A percentile compares a stretch with the other conserved stretches of the same genome.
Conservation (phyloP, 1,140 invertebrate species). For the Catajapyx aquilonaris region DNA sequence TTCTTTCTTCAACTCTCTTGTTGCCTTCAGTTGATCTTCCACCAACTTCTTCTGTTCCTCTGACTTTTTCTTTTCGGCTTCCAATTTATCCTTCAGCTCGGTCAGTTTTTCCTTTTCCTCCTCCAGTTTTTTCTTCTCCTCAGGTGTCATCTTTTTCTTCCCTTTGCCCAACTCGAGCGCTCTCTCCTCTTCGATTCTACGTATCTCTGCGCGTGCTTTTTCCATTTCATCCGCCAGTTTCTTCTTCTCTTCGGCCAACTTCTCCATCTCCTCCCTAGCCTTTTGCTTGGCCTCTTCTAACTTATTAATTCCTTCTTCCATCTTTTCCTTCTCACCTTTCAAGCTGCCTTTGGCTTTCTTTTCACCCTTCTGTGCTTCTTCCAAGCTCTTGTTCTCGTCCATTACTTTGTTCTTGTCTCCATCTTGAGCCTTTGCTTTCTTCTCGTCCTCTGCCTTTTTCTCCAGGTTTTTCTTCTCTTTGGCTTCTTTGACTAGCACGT, state of each 20-base stretch:
- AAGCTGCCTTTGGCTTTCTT: not conserved
- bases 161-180: not conserved
- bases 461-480: not conserved
- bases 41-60: slow-evolving; percentile 6
- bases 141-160: slow-evolving; percentile 10
- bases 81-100: slow-evolving; percentile 1
- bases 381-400: slow-evolving; percentile 1
- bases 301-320: slow-evolving; percentile 1
- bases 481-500: too few species aligned
- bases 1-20: slow-evolving; percentile 3
- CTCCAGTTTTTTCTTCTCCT: slow-evolving; percentile 7
- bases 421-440: not conserved
- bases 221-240: not conserved
- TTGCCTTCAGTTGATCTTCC: slow-evolving; percentile 3
- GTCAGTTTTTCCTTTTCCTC: slow-evolving; percentile 2
- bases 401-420: slow-evolving; percentile 5
- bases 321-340: not conserved
- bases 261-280: not conserved
- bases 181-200: not conserved
- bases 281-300: not conserved
- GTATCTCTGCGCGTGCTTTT: not conserved
- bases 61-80: slow-evolving; percentile 4
- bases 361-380: not conserved
- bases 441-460: not conserved
- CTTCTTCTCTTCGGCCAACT: not conserved